Evolutionary conservation across 2,888 invertebrate species (phyloP).

Genomic region (Protophormia terraenovae): DNA sequence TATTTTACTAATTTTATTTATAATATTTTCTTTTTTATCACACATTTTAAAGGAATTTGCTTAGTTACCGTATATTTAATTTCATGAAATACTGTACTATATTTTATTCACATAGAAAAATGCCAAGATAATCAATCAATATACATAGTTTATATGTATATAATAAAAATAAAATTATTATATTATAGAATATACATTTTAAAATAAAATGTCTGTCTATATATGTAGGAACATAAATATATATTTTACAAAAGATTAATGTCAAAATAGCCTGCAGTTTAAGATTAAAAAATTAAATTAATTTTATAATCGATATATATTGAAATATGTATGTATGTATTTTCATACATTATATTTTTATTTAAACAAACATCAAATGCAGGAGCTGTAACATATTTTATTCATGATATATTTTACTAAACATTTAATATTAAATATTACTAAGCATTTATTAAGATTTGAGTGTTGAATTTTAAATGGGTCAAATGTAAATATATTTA

Average conservation of each 20-base stretch:
- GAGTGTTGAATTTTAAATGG: neutral
- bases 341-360: neutral
- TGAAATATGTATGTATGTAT: neutral
- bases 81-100: neutral
- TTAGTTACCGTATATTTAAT: neutral
- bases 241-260: constrained; percentile 55
- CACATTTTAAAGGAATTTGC: too few relatives aligned
- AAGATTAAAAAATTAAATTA: constrained; percentile 71
- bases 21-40: too few relatives aligned
- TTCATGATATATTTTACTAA: neutral
- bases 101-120: neutral
- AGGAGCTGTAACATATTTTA: neutral
- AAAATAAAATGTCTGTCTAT: neutral
- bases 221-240: neutral
- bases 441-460: neutral
- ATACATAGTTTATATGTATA: neutral
- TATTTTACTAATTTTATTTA: too few relatives aligned
- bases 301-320: constrained; percentile 42
- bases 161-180: neutral
- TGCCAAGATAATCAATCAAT: neutral
- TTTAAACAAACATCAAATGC: neutral
- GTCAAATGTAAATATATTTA: neutral
- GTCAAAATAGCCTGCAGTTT: constrained; percentile 73
- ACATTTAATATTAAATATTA: neutral
- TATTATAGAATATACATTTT: neutral